These are phyloP conservation scores for Natator depressus DNA, from an alignment of 2,113 vertebrate species.

Conservation along the genomic window DNA sequence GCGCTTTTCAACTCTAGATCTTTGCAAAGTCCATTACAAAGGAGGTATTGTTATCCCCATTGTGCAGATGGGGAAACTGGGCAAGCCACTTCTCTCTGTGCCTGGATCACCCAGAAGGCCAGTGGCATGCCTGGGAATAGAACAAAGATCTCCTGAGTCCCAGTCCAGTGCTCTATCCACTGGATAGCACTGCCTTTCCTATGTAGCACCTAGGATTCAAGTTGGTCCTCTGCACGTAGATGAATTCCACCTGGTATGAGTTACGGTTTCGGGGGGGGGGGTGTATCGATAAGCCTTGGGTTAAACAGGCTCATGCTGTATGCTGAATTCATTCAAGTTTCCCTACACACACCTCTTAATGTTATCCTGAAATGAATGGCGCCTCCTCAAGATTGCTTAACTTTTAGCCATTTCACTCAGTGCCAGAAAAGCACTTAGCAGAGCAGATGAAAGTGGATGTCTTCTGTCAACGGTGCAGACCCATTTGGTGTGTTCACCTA, in stretches of 20 bases:
- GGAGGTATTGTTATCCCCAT: neutral
- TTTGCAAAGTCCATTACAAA: neutral
- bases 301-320: fast-evolving
- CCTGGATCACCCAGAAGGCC: neutral
- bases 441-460: neutral
- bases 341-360: neutral
- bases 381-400: neutral
- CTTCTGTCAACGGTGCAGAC: neutral
- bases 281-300: neutral
- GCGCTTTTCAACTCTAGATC: neutral
- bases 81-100: neutral
- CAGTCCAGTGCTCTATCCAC: neutral
- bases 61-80: fast-evolving
- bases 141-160: fast-evolving
- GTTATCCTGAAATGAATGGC: neutral
- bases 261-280: neutral
- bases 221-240: fast-evolving
- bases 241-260: neutral
- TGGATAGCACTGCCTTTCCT: neutral
- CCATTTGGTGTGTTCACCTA: neutral
- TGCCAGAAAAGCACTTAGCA: too few relatives aligned
- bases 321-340: fast-evolving
- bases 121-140: neutral
- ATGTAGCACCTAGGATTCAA: fast-evolving
- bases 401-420: neutral